Percentiles rank a stretch among this genome's conserved stretches.
These are phyloP conservation scores for Chydorus sphaericus DNA, from an alignment of 2,888 invertebrate species.

Conservation along the genomic window DNA sequence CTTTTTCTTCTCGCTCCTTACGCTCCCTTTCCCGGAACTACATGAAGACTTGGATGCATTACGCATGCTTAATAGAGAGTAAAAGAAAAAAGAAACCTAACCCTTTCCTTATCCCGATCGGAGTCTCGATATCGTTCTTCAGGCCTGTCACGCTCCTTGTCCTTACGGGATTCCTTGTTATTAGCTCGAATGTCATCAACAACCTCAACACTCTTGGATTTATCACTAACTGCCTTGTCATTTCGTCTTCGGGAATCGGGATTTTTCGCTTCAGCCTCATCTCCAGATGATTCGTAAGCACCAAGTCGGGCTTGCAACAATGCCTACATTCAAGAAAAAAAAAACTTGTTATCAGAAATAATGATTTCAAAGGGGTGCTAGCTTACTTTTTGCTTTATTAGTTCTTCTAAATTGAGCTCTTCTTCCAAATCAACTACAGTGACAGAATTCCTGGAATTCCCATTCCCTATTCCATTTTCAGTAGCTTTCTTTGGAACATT, in stretches of 20 bases:
- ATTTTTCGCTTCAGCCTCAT: neutral
- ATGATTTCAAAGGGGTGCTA: too few species aligned
- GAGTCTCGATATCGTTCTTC: neutral
- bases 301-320: conserved; percentile 57
- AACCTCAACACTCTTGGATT: neutral
- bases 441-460: neutral
- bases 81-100: too few species aligned
- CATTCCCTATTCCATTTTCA: conserved; percentile 10
- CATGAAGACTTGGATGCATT: too few species aligned
- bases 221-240: neutral
- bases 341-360: too few species aligned
- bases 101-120: conserved; percentile 10
- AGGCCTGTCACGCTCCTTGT: conserved; percentile 3
- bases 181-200: neutral
- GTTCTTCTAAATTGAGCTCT: conserved; percentile 70
- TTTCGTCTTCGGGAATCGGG: neutral
- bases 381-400: conserved; percentile 72
- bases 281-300: conserved; percentile 38
- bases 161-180: conserved; percentile 1
- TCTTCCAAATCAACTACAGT: conserved; percentile 39
- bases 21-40: too few species aligned
- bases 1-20: neutral
- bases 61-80: too few species aligned
- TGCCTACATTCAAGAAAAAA: conserved; percentile 27
- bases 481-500: neutral